Conservation (phyloP, 2,113 vertebrate species). For the Tichodroma muraria region DNA sequence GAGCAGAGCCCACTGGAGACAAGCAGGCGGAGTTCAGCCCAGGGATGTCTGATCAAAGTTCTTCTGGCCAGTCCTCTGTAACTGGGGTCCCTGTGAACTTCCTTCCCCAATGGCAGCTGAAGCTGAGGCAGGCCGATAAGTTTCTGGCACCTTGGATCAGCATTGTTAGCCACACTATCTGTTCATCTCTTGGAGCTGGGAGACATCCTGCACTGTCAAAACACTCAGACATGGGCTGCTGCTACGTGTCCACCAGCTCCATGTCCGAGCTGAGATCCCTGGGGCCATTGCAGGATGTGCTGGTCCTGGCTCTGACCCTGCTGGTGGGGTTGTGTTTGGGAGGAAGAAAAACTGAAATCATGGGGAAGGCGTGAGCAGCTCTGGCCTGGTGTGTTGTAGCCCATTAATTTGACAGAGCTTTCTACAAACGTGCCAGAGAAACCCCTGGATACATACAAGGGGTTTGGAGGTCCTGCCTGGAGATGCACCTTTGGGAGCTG, state of each 20-base stretch:
- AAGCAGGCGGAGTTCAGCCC: neutral
- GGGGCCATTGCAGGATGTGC: neutral
- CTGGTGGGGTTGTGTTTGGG: neutral
- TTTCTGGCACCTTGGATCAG: slow-evolving; percentile 5
- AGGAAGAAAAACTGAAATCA: neutral
- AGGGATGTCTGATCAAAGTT: neutral
- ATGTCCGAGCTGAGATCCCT: neutral
- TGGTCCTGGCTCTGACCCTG: neutral
- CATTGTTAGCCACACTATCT: slow-evolving; percentile 20
- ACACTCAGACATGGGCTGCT: neutral
- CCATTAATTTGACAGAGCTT: neutral
- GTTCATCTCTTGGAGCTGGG: neutral
- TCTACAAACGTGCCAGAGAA: neutral
- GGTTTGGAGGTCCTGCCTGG: neutral
- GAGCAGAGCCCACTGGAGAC: neutral
- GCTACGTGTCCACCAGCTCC: neutral
- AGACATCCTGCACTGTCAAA: neutral
- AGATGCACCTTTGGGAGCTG: neutral
- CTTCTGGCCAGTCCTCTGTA: neutral
- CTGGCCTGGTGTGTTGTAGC: neutral
- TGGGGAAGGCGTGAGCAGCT: neutral
- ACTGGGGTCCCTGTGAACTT: neutral
- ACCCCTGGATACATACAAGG: neutral
- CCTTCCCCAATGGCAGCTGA: neutral
- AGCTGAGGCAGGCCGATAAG: neutral